These are phyloP conservation scores for Coptodon bakossiorum DNA, from an alignment of 2,113 vertebrate species.

Conservation along the genomic window DNA sequence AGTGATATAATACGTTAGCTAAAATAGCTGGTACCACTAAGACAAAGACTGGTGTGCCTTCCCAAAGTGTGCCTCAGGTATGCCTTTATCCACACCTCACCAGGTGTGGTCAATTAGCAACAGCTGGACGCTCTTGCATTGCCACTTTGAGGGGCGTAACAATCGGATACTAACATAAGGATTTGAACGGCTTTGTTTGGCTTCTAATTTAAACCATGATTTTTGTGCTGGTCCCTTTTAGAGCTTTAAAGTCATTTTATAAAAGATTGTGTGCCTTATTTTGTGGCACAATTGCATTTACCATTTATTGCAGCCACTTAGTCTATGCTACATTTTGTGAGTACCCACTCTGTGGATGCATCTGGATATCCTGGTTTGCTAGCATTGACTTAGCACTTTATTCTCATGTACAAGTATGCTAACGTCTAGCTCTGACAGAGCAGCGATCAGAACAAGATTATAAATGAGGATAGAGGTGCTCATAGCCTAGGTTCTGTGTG, in stretches of 20 bases:
- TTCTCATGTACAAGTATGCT: neutral
- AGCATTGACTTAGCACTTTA: neutral
- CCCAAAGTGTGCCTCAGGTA: neutral
- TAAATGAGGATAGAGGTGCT: neutral
- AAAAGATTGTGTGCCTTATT: fast-evolving
- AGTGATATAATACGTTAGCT: neutral
- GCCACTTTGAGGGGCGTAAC: neutral
- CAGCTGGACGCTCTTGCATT: neutral
- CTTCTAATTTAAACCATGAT: neutral
- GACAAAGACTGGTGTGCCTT: neutral
- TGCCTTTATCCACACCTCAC: neutral
- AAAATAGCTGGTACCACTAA: neutral
- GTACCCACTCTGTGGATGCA: neutral
- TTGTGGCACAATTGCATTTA: neutral
- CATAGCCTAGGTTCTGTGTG: neutral
- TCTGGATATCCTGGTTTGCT: neutral
- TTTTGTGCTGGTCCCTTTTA: neutral
- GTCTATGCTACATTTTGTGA: neutral
- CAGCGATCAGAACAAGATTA: neutral
- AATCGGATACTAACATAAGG: neutral
- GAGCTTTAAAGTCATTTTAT: neutral
- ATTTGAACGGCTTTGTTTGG: neutral
- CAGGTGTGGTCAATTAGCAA: neutral
- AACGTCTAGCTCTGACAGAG: neutral
- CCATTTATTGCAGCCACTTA: neutral